These are phyloP conservation scores for Elephas maximus DNA, from an alignment of 2,113 vertebrate genomes.

Conservation along the genomic window DNA sequence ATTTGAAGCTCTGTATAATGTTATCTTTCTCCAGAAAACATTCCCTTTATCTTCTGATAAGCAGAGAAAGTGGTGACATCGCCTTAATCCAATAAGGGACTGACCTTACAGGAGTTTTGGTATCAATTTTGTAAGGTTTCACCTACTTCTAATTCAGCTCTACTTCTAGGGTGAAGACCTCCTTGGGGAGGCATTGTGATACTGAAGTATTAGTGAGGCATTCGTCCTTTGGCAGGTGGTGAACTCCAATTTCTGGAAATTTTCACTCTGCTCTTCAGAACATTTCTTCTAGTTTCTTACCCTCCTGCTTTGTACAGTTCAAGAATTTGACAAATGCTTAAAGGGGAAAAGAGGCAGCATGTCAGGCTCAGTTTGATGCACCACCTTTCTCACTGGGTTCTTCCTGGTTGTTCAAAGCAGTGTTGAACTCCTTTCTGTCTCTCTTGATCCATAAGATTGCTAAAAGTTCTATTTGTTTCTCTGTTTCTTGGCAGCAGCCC, in stretches of 20 bases:
- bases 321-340: conserved; percentile 14
- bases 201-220: not conserved
- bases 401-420: not conserved
- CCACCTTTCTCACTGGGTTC: not conserved
- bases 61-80: not conserved
- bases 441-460: not conserved
- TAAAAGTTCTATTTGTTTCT: conserved; percentile 2
- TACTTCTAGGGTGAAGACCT: not conserved
- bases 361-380: not conserved
- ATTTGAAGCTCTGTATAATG: not conserved
- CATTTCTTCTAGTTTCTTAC: not conserved
- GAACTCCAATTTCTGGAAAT: not conserved
- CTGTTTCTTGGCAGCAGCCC: not conserved
- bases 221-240: not conserved
- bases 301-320: not conserved
- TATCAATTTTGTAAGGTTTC: not conserved
- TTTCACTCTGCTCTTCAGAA: not conserved
- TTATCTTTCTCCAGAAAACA: not conserved
- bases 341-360: not conserved
- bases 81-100: not conserved
- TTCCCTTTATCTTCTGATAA: not conserved
- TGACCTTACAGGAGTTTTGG: not conserved
- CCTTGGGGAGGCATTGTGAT: not conserved
- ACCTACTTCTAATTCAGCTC: not conserved
- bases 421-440: not conserved